Evolutionary conservation across 2,888 invertebrate genomes (phyloP), one percentile per base, ranked within the genome.

Genomic region (Conchocele bisecta): DNA sequence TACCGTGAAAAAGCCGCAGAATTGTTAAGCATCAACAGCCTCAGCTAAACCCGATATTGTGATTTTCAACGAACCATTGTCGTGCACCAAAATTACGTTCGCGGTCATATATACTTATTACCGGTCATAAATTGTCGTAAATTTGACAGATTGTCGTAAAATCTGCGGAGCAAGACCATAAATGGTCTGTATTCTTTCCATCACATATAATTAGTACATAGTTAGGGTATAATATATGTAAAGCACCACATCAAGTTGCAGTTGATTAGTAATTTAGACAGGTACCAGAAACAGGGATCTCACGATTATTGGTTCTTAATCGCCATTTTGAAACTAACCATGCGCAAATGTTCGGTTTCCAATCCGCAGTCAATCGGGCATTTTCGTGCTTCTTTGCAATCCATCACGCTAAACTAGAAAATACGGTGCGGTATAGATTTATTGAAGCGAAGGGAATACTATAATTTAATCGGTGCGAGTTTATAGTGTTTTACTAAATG

Each of bases 141-240:
- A 76, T 76, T 76, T 76, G 76, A 76, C 76, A 68, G 51, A 50
- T 57, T 72, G 65, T 76, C 76, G 76, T 76, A 76, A 76, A 76
- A 76, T 54, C 68, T 53, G 46, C 66, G 61, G 65, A 72, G 67
- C 72, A 61, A 31, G 63, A 63, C 76, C 76, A 76, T 76, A 76
- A 72, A 76, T 72, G 76, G 76, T 67, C 54, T 71, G 72, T 66
- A 51, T 44, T 63, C 48, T 73, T 60, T 48, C 70, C 67, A 64
- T 73, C 73, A 67, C 70, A 58, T 74, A 73, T 77, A 77, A 77
- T 77, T 77, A 77, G 77, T 70, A 73, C 73, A 67, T 77, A 74
- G 77, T 77, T 77, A 77, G 73, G 57, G 77, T 70, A 74, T 77
- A 73, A 74, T 77, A 51, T 77, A 77, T 77, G 73, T 77, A 77